Evolutionary conservation across 1,140 invertebrate genomes (phyloP), one percentile per base, ranked within the genome.

Genomic region (Sinonovacula constricta): DNA sequence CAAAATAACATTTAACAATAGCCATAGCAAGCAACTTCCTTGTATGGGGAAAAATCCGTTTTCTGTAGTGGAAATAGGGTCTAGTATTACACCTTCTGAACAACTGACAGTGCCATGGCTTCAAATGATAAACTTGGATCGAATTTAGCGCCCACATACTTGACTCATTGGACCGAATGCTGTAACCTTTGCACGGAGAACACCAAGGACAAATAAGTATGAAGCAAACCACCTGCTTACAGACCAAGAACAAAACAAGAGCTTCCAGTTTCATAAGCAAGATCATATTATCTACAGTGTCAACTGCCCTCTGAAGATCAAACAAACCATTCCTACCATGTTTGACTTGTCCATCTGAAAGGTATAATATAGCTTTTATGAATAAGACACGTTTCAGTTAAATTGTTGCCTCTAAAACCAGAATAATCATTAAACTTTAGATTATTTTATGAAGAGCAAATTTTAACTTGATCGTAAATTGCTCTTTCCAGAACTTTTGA

Each of bases 1-100:
- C 75, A 69, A 68, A 68, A 62, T 77, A 66, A 69, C 75, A 77
- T 49, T 76, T 49, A 30, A 49, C 56, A 56, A 76, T 36, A 26
- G 72, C 72, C 63, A 60, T 77, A 36, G 34, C 39, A 2, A 77
- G 56, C 15, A 60, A 45, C 59, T 77, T 69, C 22, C 60, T 60
- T 3, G 72, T 67, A 36, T 67, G 51, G 53, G 62, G 65, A 36
- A 49, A 77, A 34, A 68, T 59, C 12, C 59, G n/a, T 63, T 72
- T 72, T 33, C 59, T 72, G 14, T 72, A 72, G 18, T 62, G 22
- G 33, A 31, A 45, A 7, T 63, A 24, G 3, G 5, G 33, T 36
- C 60, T 34, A 36, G 60, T 34, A 36, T 63, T 63, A 0, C n/a
- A 36, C 39, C 22, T 63, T 39, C 22, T 63, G 30, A 36, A 63